Conservation (phyloP, 2,113 vertebrate species). For the Notothenia coriiceps region DNA sequence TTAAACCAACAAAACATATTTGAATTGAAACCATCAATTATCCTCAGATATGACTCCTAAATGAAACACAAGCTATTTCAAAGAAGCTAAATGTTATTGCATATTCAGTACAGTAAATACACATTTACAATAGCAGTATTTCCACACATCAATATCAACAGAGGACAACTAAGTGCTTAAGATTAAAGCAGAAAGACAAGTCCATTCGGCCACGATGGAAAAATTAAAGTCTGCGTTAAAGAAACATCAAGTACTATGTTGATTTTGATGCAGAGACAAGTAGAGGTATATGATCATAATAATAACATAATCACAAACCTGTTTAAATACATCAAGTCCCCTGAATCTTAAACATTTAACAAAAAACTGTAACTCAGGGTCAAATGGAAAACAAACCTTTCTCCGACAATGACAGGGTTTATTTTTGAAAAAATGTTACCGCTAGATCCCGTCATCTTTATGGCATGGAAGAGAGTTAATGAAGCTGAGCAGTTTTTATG, state of each 20-base stretch:
- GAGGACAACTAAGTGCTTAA: slow-evolving; percentile 44
- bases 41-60: slow-evolving; percentile 45
- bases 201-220: slow-evolving; percentile 32
- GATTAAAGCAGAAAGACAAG: slow-evolving; percentile 38
- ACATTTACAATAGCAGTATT: slow-evolving; percentile 60
- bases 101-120: slow-evolving; percentile 68
- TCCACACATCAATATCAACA: slow-evolving; percentile 47
- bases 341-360: slow-evolving; percentile 8
- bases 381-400: background rate
- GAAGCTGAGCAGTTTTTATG: background rate
- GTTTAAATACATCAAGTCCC: background rate
- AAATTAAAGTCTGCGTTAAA: slow-evolving; percentile 42
- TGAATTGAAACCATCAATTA: slow-evolving; percentile 26
- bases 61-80: slow-evolving; percentile 43
- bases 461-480: slow-evolving; percentile 38
- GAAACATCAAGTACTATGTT: slow-evolving; percentile 35
- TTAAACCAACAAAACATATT: slow-evolving; percentile 55
- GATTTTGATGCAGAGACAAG: slow-evolving; percentile 42
- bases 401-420: slow-evolving; percentile 7
- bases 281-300: slow-evolving; percentile 61
- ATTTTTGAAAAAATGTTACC: background rate
- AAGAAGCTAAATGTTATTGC: slow-evolving; percentile 57
- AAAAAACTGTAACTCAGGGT: background rate
- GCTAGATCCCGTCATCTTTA: slow-evolving; percentile 14
- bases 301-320: slow-evolving; percentile 3